A percentile compares a stretch with the other conserved stretches of the same genome.
These are phyloP conservation scores for Nymphalis c-album DNA, from an alignment of 2,888 invertebrate species.

Conservation along the genomic window DNA sequence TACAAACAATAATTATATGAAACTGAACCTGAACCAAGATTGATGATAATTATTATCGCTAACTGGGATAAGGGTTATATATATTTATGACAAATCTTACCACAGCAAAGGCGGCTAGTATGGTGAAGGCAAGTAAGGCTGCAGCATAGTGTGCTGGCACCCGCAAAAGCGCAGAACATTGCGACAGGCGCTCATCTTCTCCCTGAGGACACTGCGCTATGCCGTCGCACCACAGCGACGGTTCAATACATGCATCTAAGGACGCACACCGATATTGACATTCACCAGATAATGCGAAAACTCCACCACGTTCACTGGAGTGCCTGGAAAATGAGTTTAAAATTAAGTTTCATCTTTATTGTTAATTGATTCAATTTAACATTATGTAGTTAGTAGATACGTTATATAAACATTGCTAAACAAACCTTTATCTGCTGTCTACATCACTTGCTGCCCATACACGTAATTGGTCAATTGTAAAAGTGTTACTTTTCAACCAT, in stretches of 20 bases:
- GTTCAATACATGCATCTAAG: slow-evolving; percentile 89
- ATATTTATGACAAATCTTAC: slow-evolving; percentile 55
- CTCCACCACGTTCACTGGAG: slow-evolving; percentile 76
- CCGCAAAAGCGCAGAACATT: slow-evolving; percentile 89
- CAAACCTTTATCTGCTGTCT: no score
- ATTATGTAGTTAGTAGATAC: no score
- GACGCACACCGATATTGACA: slow-evolving; percentile 89
- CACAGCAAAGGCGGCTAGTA: slow-evolving; percentile 74
- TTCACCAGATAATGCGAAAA: slow-evolving; percentile 84
- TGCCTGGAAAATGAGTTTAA: slow-evolving; percentile 78
- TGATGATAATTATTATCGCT: no score
- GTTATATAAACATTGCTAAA: no score
- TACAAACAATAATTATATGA: no score
- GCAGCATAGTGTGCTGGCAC: slow-evolving; percentile 88
- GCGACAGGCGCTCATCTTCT: slow-evolving; percentile 89
- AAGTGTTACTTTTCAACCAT: no score
- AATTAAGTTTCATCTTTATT: no score
- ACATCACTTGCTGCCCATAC: no score
- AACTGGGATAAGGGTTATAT: neutral
- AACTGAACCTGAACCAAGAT: no score
- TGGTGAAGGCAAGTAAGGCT: slow-evolving; percentile 77
- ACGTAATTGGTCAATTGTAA: no score
- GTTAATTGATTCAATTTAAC: no score
- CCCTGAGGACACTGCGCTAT: slow-evolving; percentile 89
- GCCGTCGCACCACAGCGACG: slow-evolving; percentile 91